These are phyloP conservation scores for Hippopotamyrus pictus DNA, from an alignment of 2,797 vertebrate species.

Conservation along the genomic window DNA sequence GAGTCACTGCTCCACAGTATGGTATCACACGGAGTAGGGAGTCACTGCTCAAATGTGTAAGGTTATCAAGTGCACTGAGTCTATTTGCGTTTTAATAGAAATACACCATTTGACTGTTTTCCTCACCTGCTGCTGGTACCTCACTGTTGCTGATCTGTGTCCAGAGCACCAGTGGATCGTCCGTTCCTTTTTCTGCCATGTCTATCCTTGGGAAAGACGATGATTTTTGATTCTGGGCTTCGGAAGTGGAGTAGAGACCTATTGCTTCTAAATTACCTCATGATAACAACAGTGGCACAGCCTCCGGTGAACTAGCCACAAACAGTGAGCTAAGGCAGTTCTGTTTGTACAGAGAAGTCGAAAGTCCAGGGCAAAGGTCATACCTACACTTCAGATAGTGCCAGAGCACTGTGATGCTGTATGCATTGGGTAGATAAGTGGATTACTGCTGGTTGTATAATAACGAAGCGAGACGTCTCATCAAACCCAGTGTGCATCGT, in stretches of 20 bases:
- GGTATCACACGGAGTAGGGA: neutral
- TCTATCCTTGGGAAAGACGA: neutral
- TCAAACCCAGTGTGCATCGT: neutral
- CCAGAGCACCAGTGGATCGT: neutral
- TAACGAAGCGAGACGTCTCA: neutral
- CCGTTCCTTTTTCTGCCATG: neutral
- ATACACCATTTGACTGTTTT: neutral
- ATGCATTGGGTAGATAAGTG: neutral
- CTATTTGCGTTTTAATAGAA: neutral
- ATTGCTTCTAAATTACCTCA: neutral
- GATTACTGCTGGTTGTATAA: neutral
- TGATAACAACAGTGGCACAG: neutral
- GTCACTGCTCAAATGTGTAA: neutral
- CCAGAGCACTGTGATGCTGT: neutral
- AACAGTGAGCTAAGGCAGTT: neutral
- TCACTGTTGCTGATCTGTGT: neutral
- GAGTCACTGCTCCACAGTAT: neutral
- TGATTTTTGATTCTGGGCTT: neutral
- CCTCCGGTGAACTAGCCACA: neutral
- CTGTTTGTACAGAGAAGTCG: neutral
- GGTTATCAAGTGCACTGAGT: neutral
- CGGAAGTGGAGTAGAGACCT: neutral
- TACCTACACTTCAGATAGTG: neutral
- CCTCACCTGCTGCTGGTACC: constrained; percentile 6
- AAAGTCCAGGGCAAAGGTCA: neutral